Percentiles rank a stretch among this genome's conserved stretches.
Evolutionary conservation across 2,113 vertebrate species (phyloP).

Genomic region (Apaloderma vittatum): DNA sequence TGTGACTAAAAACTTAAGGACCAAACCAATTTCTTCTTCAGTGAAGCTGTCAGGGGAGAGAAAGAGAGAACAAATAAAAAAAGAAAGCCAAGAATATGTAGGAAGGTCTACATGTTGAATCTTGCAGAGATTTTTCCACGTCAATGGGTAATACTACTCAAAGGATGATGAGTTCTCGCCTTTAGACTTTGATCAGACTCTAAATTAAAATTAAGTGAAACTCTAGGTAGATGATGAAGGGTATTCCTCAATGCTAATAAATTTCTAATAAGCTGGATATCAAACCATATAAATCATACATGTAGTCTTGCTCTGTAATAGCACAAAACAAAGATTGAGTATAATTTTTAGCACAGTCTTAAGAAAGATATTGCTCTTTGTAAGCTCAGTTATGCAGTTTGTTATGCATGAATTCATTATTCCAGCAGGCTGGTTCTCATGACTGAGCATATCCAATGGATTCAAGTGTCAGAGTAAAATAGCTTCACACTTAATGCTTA

Average conservation of each 20-base stretch:
- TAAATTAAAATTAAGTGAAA: conserved; percentile 18
- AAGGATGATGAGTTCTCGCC: not conserved
- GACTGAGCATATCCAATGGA: not conserved
- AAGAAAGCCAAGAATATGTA: not conserved
- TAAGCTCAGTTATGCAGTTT: conserved; percentile 28
- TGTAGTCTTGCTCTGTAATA: not conserved
- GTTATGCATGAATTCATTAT: conserved; percentile 45
- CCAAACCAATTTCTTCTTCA: not conserved
- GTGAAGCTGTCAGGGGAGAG: not conserved
- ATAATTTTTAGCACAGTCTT: not conserved
- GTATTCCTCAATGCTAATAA: conserved; percentile 7
- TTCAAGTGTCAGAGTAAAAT: not conserved
- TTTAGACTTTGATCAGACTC: not conserved
- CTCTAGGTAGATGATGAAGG: not conserved
- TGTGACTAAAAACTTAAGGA: not conserved
- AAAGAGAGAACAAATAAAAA: not conserved
- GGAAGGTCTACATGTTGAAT: not conserved
- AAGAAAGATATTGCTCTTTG: not conserved
- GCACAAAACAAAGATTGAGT: not conserved
- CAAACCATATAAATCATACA: conserved; percentile 1
- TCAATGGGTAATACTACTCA: not conserved
- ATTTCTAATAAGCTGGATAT: conserved; percentile 39
- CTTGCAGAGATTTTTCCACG: not conserved
- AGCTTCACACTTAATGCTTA: not conserved
- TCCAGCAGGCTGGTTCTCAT: not conserved